A percentile compares a stretch with the other conserved stretches of the same genome.
phyloP scores from a whole-genome alignment of 2,113 vertebrate species.

The Motacilla tschutschensis region DNA sequence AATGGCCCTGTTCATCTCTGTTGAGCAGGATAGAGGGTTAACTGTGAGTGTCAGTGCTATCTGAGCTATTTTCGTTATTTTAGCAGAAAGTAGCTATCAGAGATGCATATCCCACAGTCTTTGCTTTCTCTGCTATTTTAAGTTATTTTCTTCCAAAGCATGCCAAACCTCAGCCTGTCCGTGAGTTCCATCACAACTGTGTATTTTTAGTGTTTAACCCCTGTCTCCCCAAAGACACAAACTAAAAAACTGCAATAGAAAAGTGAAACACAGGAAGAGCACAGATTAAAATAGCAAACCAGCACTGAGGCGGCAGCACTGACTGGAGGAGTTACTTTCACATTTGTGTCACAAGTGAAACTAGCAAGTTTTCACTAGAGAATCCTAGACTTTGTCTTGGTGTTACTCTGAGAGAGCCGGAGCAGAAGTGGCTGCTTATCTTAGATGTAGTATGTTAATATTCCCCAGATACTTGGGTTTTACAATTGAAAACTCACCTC shows the following conservation, averaged over 20 bases:
- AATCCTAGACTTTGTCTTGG: not conserved
- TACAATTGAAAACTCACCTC: not conserved
- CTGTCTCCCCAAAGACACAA: not conserved
- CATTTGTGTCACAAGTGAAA: not conserved
- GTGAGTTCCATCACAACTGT: not conserved
- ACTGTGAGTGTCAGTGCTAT: not conserved
- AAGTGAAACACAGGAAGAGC: not conserved
- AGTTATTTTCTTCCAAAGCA: conserved; percentile 18
- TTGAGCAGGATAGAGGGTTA: not conserved
- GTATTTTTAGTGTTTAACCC: conserved; percentile 5
- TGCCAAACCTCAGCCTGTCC: conserved; percentile 2
- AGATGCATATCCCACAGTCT: not conserved
- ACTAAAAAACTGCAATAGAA: not conserved
- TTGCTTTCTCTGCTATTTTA: conserved; percentile 27
- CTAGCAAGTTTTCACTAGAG: not conserved
- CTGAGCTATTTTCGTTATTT: not conserved
- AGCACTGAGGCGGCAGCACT: not conserved
- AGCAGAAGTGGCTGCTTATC: not conserved
- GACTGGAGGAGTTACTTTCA: not conserved
- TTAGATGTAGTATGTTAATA: not conserved
- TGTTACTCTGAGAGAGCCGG: not conserved
- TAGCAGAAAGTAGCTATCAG: not conserved
- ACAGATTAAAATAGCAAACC: not conserved
- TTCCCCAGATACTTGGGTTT: not conserved
- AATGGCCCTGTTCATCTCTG: not conserved